These are phyloP conservation scores for Alfaro cultratus DNA, from an alignment of 2,797 vertebrate species.

Conservation along the genomic window DNA sequence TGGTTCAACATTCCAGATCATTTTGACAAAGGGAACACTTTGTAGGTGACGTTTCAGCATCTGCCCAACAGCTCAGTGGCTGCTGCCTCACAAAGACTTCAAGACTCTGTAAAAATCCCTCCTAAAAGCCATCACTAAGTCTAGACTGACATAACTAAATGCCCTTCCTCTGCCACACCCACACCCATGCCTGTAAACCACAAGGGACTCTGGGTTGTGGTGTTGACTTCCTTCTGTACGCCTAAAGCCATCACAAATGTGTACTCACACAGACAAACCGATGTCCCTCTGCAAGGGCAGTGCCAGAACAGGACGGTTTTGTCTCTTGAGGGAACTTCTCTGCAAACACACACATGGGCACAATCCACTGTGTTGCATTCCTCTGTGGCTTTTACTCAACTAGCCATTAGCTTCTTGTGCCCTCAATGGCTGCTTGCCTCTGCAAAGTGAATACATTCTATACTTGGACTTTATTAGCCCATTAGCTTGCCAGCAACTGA, in stretches of 20 bases:
- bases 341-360: conserved; percentile 23
- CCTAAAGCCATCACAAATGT: conserved; percentile 37
- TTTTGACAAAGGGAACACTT: conserved; percentile 63
- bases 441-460: conserved; percentile 59
- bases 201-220: conserved; percentile 67
- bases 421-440: conserved; percentile 61
- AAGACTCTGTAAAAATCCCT: conserved; percentile 33
- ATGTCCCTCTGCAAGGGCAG: conserved; percentile 56
- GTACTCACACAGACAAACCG: conserved; percentile 28
- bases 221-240: conserved; percentile 70
- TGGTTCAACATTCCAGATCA: conserved; percentile 65
- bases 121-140: conserved; percentile 33
- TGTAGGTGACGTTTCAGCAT: conserved; percentile 43
- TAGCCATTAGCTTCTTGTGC: conserved; percentile 70
- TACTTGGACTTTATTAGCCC: conserved; percentile 79
- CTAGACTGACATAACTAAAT: conserved; percentile 44
- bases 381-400: conserved; percentile 78
- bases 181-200: conserved; percentile 52
- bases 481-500: conserved; percentile 62
- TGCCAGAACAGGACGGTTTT: conserved; percentile 50
- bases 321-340: conserved; percentile 28
- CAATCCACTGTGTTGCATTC: conserved; percentile 62
- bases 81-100: conserved; percentile 19
- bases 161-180: conserved; percentile 32
- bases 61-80: conserved; percentile 20